These are phyloP conservation scores for Tetanocera ferruginea DNA, from an alignment of 2,888 invertebrate genomes.

Conservation along the genomic window DNA sequence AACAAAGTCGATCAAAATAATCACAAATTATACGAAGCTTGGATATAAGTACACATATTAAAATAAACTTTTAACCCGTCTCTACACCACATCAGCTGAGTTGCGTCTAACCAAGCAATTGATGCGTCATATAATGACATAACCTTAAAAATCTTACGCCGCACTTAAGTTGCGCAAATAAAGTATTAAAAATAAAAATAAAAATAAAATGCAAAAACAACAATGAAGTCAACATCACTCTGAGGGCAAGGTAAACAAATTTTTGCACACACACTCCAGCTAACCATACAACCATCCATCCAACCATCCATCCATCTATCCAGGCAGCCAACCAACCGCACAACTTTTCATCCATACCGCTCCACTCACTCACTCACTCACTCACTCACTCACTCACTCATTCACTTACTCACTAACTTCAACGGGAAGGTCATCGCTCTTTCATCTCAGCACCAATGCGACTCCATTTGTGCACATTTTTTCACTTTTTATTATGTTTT, in stretches of 20 bases:
- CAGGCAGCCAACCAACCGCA: slow-evolving; percentile 19
- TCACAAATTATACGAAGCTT: too few relatives aligned
- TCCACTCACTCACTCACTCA: slow-evolving; percentile 1
- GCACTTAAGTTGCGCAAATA: slow-evolving; percentile 8
- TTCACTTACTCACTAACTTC: neutral
- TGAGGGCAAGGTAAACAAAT: slow-evolving; percentile 30
- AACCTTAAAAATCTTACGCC: slow-evolving; percentile 22
- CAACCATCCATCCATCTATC: neutral
- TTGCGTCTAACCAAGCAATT: too few relatives aligned
- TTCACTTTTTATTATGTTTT: neutral
- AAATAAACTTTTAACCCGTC: too few relatives aligned
- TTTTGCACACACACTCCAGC: slow-evolving; percentile 1
- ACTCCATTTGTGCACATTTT: slow-evolving; percentile 19
- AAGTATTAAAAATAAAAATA: slow-evolving; percentile 15
- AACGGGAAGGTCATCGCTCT: slow-evolving; percentile 36
- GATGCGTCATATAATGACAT: slow-evolving; percentile 23
- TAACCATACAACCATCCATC: slow-evolving; percentile 29
- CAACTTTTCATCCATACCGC: slow-evolving; percentile 9
- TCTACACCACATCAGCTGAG: too few relatives aligned
- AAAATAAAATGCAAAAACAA: neutral
- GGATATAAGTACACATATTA: too few relatives aligned
- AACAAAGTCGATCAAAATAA: too few relatives aligned
- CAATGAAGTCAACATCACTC: neutral
- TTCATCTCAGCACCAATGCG: slow-evolving; percentile 22
- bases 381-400: slow-evolving; percentile 9